Percentiles rank a stretch among this genome's conserved stretches.
Conservation (phyloP, 2,888 invertebrate species). For the Heliconius ismenius region DNA sequence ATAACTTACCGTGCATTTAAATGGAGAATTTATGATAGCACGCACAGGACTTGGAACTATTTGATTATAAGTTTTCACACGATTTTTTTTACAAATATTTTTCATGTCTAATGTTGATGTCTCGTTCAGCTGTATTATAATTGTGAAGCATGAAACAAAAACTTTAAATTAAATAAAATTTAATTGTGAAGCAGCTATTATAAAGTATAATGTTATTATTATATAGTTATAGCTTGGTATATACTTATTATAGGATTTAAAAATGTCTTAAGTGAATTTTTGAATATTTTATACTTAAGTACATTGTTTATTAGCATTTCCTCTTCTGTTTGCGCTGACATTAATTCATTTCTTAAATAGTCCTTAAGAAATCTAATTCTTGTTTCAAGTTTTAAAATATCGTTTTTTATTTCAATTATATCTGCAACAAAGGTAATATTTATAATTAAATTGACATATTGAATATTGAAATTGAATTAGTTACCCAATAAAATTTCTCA, state of each 20-base stretch:
- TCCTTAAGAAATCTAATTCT: slow-evolving; percentile 59
- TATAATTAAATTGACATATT: not conserved
- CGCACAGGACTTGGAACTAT: slow-evolving; percentile 70
- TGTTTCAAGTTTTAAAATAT: slow-evolving; percentile 61
- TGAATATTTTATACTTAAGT: slow-evolving; percentile 26
- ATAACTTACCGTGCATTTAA: slow-evolving; percentile 62
- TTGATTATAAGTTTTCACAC: slow-evolving; percentile 55
- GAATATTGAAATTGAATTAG: too few relatives aligned
- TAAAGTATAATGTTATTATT: not conserved
- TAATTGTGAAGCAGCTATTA: not conserved
- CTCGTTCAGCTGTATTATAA: slow-evolving; percentile 22
- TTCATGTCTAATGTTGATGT: slow-evolving; percentile 22
- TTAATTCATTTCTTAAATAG: slow-evolving; percentile 55
- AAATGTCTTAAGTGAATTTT: not conserved
- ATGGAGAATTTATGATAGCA: slow-evolving; percentile 64
- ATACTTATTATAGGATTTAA: too few relatives aligned
- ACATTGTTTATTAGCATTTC: slow-evolving; percentile 55
- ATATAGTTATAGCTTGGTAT: too few relatives aligned
- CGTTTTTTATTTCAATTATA: slow-evolving; percentile 63
- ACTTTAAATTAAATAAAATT: too few relatives aligned
- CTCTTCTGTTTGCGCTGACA: slow-evolving; percentile 51
- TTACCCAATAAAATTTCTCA: not conserved
- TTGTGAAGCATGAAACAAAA: not conserved
- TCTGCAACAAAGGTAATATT: slow-evolving; percentile 54
- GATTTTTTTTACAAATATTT: slow-evolving; percentile 44